phyloP scores from a whole-genome alignment of 2,797 vertebrate species.

The Gobionotothen gibberifrons region DNA sequence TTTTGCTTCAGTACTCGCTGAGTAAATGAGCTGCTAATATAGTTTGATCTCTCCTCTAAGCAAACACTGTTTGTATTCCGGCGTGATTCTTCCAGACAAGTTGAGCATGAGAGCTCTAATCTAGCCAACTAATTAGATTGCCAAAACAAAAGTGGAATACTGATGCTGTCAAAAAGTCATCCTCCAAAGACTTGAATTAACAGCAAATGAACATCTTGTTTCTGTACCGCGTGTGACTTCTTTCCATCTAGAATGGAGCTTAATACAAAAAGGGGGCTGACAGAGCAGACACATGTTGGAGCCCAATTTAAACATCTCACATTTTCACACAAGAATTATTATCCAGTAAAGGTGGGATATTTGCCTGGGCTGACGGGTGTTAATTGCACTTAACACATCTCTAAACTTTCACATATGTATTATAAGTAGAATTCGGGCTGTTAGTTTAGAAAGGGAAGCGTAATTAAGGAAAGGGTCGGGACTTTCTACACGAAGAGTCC shows the following conservation, averaged over 20 bases:
- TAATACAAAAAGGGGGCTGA: slow-evolving; percentile 40
- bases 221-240: slow-evolving; percentile 46
- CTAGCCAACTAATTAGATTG: slow-evolving; percentile 77
- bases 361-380: slow-evolving; percentile 20
- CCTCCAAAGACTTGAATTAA: slow-evolving; percentile 72
- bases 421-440: background rate
- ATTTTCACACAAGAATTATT: slow-evolving; percentile 31
- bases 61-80: slow-evolving; percentile 64
- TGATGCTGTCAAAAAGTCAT: slow-evolving; percentile 72
- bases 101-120: slow-evolving; percentile 79
- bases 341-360: slow-evolving; percentile 13
- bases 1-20: slow-evolving; percentile 63
- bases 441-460: slow-evolving; percentile 27
- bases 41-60: slow-evolving; percentile 70
- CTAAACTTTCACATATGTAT: background rate
- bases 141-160: slow-evolving; percentile 75
- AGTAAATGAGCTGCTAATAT: slow-evolving; percentile 74
- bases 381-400: slow-evolving; percentile 26
- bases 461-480: background rate
- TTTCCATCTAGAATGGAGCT: slow-evolving; percentile 22
- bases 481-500: background rate
- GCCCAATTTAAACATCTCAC: slow-evolving; percentile 18
- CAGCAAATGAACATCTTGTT: slow-evolving; percentile 76
- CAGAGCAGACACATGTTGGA: slow-evolving; percentile 39
- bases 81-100: slow-evolving; percentile 71